Evolutionary conservation across 2,888 invertebrate genomes (phyloP), one percentile per base, ranked within the genome.

Genomic region (Plemyria rubiginata): DNA sequence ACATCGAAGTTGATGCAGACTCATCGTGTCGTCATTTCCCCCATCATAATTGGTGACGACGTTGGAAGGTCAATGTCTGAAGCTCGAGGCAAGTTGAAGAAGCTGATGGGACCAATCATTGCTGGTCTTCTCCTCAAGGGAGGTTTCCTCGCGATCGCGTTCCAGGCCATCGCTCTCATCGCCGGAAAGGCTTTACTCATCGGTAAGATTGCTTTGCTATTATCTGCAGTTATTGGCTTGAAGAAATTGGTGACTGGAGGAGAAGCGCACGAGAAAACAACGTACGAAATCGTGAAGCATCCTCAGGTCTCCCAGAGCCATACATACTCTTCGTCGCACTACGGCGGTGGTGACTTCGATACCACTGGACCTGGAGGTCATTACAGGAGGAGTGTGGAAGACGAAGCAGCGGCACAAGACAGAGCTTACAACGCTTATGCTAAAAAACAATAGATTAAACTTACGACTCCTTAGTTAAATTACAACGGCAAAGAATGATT

Each of bases 261-360:
- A 54, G 96, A 95, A 67, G 94, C 95, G 15, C 94, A 95, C 63
- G 96, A 96, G 76, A 96, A 96, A 84, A 97, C 96, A 0, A 97
- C 97, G 5, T 96, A 97, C 71, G 97, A 97, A 87, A 96, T 97
- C 72, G 95, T 97, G 57, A 97, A 97, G 82, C 96, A 97, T 85
- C 97, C 97, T n/a, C 95, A 96, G 78, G 95, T 96, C 58, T 95
- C 95, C 54, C 96, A 96, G 80, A 95, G 95, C 73, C 96, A 97
- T 79, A 95, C 96, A 5, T 96, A 96, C 78, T 96, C 96, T 1
- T 94, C 95, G 5, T 94, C 94, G 54, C 94, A 95, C 75, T 95
- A 95, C 72, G 95, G 95, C 53, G 94, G 43, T 3, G 64, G 94
- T 71, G 94, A 94, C 67, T 94, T 94, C 54, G 94, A 94, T 50